phyloP scores from a whole-genome alignment of 2,797 vertebrate species.

The Gouania willdenowi region DNA sequence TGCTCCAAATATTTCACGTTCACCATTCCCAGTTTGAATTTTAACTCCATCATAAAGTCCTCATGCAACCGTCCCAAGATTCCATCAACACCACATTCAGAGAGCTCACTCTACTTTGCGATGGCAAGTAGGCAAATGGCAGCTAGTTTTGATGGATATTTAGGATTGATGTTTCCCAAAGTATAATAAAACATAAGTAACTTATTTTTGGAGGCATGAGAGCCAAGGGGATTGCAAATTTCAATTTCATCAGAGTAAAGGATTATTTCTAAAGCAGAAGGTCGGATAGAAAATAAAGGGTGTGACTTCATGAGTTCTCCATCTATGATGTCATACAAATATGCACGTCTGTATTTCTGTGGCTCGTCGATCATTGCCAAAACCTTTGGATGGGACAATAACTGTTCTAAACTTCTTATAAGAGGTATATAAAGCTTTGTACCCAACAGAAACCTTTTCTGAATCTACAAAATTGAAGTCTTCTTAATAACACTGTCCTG shows the following conservation, averaged over 20 bases:
- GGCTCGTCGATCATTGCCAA: conserved; percentile 9
- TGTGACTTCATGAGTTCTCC: conserved; percentile 26
- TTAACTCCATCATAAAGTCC: neutral
- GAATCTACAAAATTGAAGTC: too few relatives aligned
- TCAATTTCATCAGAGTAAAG: conserved; percentile 24
- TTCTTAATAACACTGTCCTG: conserved; percentile 22
- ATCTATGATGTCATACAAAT: conserved; percentile 28
- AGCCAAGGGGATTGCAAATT: conserved; percentile 10
- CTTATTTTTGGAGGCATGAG: conserved; percentile 14
- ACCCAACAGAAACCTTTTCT: too few relatives aligned
- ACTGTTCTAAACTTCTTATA: conserved; percentile 36
- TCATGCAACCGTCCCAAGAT: neutral
- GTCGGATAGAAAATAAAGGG: conserved; percentile 20
- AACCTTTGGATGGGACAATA: conserved; percentile 26
- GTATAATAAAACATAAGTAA: conserved; percentile 11
- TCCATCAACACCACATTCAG: too few relatives aligned
- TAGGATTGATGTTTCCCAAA: conserved; percentile 5
- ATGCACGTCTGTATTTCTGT: conserved; percentile 11
- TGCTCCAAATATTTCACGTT: conserved; percentile 1
- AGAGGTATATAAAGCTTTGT: conserved; percentile 28
- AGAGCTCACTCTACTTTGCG: conserved; percentile 1
- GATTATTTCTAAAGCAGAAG: conserved; percentile 32
- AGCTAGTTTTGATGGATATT: conserved; percentile 7
- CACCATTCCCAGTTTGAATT: neutral
- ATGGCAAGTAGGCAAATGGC: neutral